Percentiles rank a stretch among this genome's conserved stretches.
Conservation (phyloP, 1,140 invertebrate species). For the Lucilia sericata region DNA sequence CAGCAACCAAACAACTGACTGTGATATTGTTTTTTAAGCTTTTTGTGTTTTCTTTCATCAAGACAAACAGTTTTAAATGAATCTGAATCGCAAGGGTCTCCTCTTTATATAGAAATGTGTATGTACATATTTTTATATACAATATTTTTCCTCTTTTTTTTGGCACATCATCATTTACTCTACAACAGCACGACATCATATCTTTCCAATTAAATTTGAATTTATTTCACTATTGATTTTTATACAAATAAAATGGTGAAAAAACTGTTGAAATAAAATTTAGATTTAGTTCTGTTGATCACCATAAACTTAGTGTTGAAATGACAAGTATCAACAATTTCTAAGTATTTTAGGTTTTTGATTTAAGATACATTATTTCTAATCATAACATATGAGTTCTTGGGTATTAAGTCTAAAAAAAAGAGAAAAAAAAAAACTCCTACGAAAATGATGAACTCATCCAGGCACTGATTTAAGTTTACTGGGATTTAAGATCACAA, state of each 20-base stretch:
- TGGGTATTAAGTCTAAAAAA: no score
- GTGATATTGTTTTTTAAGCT: constrained; percentile 17
- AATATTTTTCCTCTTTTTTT: constrained; percentile 15
- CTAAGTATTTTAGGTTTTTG: no score
- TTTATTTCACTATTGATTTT: constrained; percentile 51
- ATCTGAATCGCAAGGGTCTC: neutral
- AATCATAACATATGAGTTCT: no score
- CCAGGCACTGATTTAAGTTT: no score
- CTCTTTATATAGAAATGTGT: no score
- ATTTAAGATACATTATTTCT: no score
- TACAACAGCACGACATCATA: constrained; percentile 58
- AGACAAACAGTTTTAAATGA: constrained; percentile 36
- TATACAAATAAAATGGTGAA: neutral
- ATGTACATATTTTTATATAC: neutral
- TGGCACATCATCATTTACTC: constrained; percentile 33
- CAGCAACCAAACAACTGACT: constrained; percentile 17
- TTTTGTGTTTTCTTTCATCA: constrained; percentile 1
- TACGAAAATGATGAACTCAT: no score
- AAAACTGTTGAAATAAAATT: neutral
- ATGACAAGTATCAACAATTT: no score
- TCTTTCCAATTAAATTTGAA: constrained; percentile 67
- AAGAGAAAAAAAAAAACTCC: no score
- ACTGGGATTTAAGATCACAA: no score
- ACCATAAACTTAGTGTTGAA: neutral
- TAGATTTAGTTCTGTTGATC: neutral